phyloP scores from a whole-genome alignment of 2,113 vertebrate species.

The Atherinomorus stipes region DNA sequence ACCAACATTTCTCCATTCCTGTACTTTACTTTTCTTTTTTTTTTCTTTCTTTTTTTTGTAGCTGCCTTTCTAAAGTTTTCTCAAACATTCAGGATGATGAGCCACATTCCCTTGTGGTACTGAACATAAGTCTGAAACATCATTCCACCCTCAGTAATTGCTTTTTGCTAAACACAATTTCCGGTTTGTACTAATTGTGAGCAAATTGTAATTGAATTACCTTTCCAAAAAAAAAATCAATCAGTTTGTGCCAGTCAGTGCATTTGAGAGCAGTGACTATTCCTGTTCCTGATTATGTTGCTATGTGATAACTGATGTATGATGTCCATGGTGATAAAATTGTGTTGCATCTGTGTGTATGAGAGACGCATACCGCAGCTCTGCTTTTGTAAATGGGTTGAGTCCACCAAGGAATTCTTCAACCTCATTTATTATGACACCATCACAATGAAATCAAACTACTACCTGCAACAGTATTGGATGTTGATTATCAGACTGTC shows the following conservation, averaged over 20 bases:
- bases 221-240: constrained; percentile 43
- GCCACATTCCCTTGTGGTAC: constrained; percentile 8
- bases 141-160: constrained; percentile 44
- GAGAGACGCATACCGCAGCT: background rate
- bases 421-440: background rate
- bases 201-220: constrained; percentile 46
- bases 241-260: constrained; percentile 16
- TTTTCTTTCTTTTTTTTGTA: background rate
- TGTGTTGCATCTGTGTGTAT: background rate
- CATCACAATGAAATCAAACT: background rate
- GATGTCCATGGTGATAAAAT: constrained; percentile 1
- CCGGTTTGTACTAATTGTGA: constrained; percentile 44
- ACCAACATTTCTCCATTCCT: background rate
- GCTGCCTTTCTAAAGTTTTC: constrained; percentile 13
- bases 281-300: background rate
- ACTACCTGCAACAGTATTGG: background rate
- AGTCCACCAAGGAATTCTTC: background rate
- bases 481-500: background rate
- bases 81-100: constrained; percentile 18
- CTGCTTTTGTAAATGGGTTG: background rate
- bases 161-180: constrained; percentile 50
- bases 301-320: background rate
- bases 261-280: background rate
- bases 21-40: too few species aligned
- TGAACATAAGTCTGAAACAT: constrained; percentile 33